These are phyloP conservation scores for Eulimnadia texana DNA, from an alignment of 1,140 invertebrate species.

Conservation along the genomic window DNA sequence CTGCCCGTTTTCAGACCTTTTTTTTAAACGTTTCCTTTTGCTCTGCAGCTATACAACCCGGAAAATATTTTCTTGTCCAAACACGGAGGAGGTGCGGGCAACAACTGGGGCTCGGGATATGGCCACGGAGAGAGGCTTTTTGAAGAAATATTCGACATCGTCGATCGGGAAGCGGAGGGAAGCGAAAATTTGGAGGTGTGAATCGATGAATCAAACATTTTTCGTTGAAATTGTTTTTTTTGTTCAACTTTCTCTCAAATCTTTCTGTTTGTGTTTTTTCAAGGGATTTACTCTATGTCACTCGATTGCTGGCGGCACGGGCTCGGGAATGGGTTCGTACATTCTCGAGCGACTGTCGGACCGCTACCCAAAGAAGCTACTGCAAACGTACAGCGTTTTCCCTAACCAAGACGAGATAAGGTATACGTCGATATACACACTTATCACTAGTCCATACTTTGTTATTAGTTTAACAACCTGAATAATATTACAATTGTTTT, in stretches of 20 bases:
- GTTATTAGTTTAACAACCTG: neutral
- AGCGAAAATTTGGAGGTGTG: slow-evolving; percentile 89
- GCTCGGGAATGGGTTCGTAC: slow-evolving; percentile 94
- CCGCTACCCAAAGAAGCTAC: slow-evolving; percentile 92
- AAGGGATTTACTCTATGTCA: slow-evolving; percentile 97
- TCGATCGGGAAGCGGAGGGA: slow-evolving; percentile 95
- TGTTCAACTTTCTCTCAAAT: too few species aligned
- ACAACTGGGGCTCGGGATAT: slow-evolving; percentile 97
- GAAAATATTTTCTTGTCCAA: slow-evolving; percentile 97
- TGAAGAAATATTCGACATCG: slow-evolving; percentile 97
- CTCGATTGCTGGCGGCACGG: slow-evolving; percentile 96
- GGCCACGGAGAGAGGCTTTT: slow-evolving; percentile 82
- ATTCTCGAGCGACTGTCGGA: slow-evolving; percentile 84
- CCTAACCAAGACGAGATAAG: slow-evolving; percentile 94
- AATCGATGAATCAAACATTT: neutral
- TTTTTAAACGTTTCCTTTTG: neutral
- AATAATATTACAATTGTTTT: too few species aligned
- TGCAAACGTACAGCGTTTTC: slow-evolving; percentile 98
- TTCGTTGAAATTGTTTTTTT: neutral
- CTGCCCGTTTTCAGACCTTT: neutral
- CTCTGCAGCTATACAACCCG: slow-evolving; percentile 74
- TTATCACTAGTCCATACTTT: neutral
- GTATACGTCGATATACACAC: slow-evolving; percentile 28
- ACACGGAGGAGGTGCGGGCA: slow-evolving; percentile 95
- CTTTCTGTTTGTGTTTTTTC: neutral